These are phyloP conservation scores for Thysanoteuthis rhombus DNA, from an alignment of 2,888 invertebrate species.

Conservation along the genomic window DNA sequence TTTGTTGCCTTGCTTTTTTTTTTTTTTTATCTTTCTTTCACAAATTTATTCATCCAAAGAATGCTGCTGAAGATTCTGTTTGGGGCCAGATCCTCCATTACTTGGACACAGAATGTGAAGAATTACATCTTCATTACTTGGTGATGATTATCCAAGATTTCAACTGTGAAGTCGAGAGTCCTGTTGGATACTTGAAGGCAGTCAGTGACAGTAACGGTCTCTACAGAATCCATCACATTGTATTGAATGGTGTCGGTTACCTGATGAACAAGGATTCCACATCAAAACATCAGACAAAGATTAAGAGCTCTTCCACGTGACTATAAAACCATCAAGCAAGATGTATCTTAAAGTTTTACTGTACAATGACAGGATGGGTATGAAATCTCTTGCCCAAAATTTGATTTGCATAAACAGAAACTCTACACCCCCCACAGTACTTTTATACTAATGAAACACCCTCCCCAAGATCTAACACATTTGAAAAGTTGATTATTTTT, in stretches of 20 bases:
- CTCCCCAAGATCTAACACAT: too few species aligned
- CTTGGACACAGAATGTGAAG: slow-evolving; percentile 19
- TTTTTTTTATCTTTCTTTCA: too few species aligned
- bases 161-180: neutral
- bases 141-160: neutral
- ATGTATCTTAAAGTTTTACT: neutral
- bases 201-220: slow-evolving; percentile 23
- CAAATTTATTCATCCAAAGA: too few species aligned
- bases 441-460: too few species aligned
- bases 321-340: too few species aligned
- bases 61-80: neutral
- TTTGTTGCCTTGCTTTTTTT: neutral
- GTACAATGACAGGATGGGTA: neutral
- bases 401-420: too few species aligned
- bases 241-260: neutral
- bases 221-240: slow-evolving; percentile 17
- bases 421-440: too few species aligned
- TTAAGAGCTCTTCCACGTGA: neutral
- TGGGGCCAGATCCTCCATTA: slow-evolving; percentile 22
- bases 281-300: neutral
- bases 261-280: neutral
- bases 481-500: too few species aligned
- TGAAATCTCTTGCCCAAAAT: too few species aligned
- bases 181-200: neutral
- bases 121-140: neutral